Evolutionary conservation across 2,888 invertebrate species (phyloP).

Genomic region (Melipona beecheii): DNA sequence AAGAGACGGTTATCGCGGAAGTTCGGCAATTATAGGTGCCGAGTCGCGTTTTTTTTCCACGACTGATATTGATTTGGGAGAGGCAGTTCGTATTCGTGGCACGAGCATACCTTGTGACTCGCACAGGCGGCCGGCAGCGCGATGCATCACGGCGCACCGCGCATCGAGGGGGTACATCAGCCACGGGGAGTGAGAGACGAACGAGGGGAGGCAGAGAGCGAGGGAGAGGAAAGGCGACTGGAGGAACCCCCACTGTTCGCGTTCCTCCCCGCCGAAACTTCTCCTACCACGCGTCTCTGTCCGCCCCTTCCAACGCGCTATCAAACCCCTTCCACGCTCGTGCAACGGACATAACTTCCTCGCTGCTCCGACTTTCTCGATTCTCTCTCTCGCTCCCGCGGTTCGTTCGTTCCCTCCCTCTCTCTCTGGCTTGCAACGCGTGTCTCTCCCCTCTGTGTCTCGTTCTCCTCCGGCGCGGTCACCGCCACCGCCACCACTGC

Average conservation of each 20-base stretch:
- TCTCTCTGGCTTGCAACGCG: constrained; percentile 17
- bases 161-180: constrained; percentile 82
- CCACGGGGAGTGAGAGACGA: constrained; percentile 50
- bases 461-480: constrained; percentile 57
- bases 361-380: constrained; percentile 63
- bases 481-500: constrained; percentile 51
- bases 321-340: constrained; percentile 68
- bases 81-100: constrained; percentile 82
- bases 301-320: constrained; percentile 63
- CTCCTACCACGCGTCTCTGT: constrained; percentile 44
- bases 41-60: constrained; percentile 81
- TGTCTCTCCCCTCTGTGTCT: constrained; percentile 52
- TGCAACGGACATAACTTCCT: constrained; percentile 75
- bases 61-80: constrained; percentile 84
- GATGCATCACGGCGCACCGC: constrained; percentile 82
- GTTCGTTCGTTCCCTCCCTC: neutral
- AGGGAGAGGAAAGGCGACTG: constrained; percentile 57
- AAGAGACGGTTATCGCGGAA: constrained; percentile 74
- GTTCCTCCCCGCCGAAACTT: constrained; percentile 59
- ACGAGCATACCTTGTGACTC: constrained; percentile 82
- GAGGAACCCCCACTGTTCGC: constrained; percentile 62
- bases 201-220: constrained; percentile 17
- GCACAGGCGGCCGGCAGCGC: constrained; percentile 75
- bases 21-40: constrained; percentile 74
- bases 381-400: constrained; percentile 26